A percentile compares a stretch with the other conserved stretches of the same genome.
Conservation (phyloP, 1,140 invertebrate genomes). For the Zaprionus africanus region DNA sequence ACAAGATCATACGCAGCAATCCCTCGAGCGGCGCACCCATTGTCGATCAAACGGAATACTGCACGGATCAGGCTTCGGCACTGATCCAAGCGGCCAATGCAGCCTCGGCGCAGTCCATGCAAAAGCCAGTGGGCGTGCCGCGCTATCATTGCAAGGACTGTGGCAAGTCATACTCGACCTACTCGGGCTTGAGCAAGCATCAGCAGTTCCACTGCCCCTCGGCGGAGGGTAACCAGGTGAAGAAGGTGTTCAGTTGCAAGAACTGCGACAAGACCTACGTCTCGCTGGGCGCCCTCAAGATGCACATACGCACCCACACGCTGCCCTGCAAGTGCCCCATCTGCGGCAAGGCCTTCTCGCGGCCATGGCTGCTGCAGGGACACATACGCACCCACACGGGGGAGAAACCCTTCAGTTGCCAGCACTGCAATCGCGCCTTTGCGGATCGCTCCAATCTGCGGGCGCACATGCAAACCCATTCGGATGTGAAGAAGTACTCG, state of each 20-base stretch:
- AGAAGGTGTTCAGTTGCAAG: constrained; percentile 98
- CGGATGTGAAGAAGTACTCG: constrained; percentile 98
- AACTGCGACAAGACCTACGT: constrained; percentile 98
- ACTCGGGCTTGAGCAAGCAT: constrained; percentile 97
- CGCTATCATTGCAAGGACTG: constrained; percentile 96
- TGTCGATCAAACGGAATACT: constrained; percentile 76
- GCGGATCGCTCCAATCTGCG: constrained; percentile 98
- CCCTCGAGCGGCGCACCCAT: constrained; percentile 54
- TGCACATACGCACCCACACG: constrained; percentile 99
- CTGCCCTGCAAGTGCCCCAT: constrained; percentile 98
- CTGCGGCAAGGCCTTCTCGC: constrained; percentile 98
- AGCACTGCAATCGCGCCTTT: constrained; percentile 97
- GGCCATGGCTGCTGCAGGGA: constrained; percentile 98
- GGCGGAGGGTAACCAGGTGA: constrained; percentile 91
- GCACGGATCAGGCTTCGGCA: constrained; percentile 75
- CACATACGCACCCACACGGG: constrained; percentile 97
- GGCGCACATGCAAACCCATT: constrained; percentile 98
- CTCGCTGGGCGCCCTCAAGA: constrained; percentile 97
- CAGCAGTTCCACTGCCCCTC: constrained; percentile 97
- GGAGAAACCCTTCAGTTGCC: constrained; percentile 98
- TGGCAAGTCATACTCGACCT: constrained; percentile 97
- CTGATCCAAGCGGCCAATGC: constrained; percentile 75
- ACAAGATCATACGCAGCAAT: constrained; percentile 80
- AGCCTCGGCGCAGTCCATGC: constrained; percentile 76
- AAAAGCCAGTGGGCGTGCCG: constrained; percentile 84